Base-by-base conservation (phyloP, 1,140 invertebrate species). In the Polyergus mexicanus region DNA sequence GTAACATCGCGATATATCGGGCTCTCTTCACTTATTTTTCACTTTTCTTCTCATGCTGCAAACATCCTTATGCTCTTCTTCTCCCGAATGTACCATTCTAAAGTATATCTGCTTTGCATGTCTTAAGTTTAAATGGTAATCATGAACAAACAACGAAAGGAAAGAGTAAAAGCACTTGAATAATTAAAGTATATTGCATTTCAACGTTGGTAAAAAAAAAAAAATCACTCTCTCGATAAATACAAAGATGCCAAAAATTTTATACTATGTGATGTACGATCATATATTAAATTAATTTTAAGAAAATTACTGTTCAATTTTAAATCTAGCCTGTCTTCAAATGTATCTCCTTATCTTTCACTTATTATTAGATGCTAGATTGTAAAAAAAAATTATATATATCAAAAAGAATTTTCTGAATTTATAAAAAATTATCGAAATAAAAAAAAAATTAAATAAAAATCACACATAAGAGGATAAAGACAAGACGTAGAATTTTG, bases 1-100 rank as follows among this genome's bases (percentile, higher is more conserved):
- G 63, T 72, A 86, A 88, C 89, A 63, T 83, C 84, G 72, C 47
- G 68, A 88, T 83, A 16, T 51, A 86, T n/a, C 65, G 58, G 38
- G 41, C 78, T 81, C 76, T 35, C 41, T 38, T 58, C 65, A 66
- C 62, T 58, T 87, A 56, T 87, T 47, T 75, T 72, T 74, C 47
- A 71, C 41, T 54, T 56, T 60, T 66, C 62, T 85, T 65, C 7
- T 85, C 76, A 56, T 25, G 60, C 84, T 69, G 65, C 51, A 22
- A 68, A 68, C 32, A 32, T 78, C 51, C 51, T 78, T 63, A 66
- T 54, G 25, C 68, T 65, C 19, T 77, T 65, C 19, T 19, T 60
- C 28, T 85, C 51, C 38, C 41, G 5, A 60, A 38, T 22, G 41
- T 69, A 44, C 38, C 63, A 10, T 47, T 80, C 28, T 71, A 41